Conservation (phyloP, 1,140 invertebrate species). For the Harpegnathos saltator region DNA sequence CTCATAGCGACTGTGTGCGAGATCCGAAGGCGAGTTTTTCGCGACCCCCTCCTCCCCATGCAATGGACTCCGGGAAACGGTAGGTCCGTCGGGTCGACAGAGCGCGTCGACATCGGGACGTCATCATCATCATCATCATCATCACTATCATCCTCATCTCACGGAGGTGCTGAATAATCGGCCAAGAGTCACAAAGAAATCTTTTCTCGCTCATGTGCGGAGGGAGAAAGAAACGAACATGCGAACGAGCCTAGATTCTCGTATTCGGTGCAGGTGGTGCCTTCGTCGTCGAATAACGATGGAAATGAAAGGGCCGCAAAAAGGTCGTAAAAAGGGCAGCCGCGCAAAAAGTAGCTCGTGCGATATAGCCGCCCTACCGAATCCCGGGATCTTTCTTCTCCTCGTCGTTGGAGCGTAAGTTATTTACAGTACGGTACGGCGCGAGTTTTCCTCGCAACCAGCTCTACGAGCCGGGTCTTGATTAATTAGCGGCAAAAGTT, state of each 20-base stretch:
- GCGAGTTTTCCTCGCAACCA: background rate
- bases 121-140: constrained; percentile 15
- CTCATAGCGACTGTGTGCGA: constrained; percentile 19
- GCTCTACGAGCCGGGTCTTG: background rate
- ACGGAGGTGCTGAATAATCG: constrained; percentile 49
- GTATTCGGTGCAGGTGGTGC: constrained; percentile 51
- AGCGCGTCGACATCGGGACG: background rate
- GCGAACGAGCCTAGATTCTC: background rate
- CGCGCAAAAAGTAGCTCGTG: constrained; percentile 18
- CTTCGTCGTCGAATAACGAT: constrained; percentile 34
- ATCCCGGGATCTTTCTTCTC: constrained; percentile 13
- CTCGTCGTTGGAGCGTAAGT: background rate
- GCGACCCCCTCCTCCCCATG: background rate
- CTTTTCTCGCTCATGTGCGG: background rate
- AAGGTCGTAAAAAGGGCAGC: background rate
- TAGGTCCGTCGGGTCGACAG: background rate
- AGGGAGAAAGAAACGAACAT: constrained; percentile 23
- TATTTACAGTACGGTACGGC: constrained; percentile 7
- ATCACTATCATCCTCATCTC: no score
- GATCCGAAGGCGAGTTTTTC: constrained; percentile 16
- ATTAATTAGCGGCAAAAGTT: constrained; percentile 64
- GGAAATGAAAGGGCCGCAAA: constrained; percentile 58
- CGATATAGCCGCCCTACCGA: constrained; percentile 14
- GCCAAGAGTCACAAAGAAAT: constrained; percentile 50
- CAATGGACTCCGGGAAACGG: no score